These are phyloP conservation scores for Hydroisotoma schaefferi DNA, from an alignment of 2,888 invertebrate genomes.

Conservation along the genomic window DNA sequence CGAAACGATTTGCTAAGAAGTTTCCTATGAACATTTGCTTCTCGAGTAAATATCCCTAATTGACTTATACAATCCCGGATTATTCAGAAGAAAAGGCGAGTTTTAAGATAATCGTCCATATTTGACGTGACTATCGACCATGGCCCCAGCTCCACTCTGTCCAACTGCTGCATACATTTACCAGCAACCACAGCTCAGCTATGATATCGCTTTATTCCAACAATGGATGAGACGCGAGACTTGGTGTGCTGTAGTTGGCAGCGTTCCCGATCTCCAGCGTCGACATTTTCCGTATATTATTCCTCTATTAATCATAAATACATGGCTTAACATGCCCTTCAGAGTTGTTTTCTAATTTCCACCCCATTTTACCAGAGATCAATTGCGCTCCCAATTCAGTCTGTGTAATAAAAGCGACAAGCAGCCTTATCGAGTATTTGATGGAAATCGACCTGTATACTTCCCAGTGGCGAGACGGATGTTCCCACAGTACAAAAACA, in stretches of 20 bases:
- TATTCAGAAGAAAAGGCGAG: too few relatives aligned
- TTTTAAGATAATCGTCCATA: too few relatives aligned
- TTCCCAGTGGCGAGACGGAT: conserved; percentile 4
- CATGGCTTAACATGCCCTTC: neutral
- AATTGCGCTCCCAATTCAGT: neutral
- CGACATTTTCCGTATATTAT: neutral
- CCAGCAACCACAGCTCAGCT: too few relatives aligned
- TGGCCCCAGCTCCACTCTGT: too few relatives aligned
- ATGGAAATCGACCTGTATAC: conserved; percentile 4
- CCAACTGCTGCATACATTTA: too few relatives aligned
- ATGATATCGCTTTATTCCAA: too few relatives aligned
- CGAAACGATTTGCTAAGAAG: too few relatives aligned
- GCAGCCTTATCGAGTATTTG: neutral
- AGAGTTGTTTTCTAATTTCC: neutral
- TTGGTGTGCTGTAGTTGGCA: neutral
- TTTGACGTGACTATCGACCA: too few relatives aligned
- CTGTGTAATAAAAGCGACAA: neutral
- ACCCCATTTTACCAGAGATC: neutral
- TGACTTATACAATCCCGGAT: too few relatives aligned
- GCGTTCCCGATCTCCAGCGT: neutral
- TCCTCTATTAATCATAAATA: too few relatives aligned
- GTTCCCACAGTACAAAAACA: conserved; percentile 11
- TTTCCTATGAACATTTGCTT: too few relatives aligned
- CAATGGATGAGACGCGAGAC: neutral
- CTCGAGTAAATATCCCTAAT: too few relatives aligned